phyloP scores from a whole-genome alignment of 2,113 vertebrate species.

The Bujurquina vittata region DNA sequence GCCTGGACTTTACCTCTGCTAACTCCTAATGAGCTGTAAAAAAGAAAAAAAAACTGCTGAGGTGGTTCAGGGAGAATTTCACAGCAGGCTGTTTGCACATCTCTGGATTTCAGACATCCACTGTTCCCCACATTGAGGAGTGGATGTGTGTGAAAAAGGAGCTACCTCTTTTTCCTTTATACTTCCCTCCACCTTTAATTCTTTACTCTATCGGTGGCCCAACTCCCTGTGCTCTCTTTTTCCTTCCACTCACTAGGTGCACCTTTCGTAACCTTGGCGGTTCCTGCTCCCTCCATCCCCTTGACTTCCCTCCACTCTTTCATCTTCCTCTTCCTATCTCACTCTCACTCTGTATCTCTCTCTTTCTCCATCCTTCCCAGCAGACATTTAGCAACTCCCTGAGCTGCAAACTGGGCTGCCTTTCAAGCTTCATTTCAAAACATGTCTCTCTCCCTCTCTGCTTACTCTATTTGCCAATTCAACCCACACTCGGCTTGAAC shows the following conservation, averaged over 20 bases:
- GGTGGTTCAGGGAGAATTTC: conserved; percentile 30
- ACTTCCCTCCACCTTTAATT: neutral
- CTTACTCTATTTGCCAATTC: conserved; percentile 67
- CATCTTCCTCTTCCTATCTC: conserved; percentile 37
- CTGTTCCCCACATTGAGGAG: neutral
- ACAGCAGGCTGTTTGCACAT: conserved; percentile 39
- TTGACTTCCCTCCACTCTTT: conserved; percentile 34
- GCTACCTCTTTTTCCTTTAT: neutral
- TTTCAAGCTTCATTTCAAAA: conserved; percentile 75
- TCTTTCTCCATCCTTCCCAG: conserved; percentile 42
- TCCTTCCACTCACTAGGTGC: conserved; percentile 1
- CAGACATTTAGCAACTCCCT: conserved; percentile 69
- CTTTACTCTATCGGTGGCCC: neutral
- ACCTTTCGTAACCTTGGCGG: conserved; percentile 52
- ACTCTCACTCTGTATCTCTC: neutral
- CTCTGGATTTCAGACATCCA: conserved; percentile 44
- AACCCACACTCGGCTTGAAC: conserved; percentile 60
- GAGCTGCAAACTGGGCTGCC: conserved; percentile 67
- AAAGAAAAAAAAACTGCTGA: conserved; percentile 39
- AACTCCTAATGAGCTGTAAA: conserved; percentile 45
- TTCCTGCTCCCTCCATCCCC: conserved; percentile 37
- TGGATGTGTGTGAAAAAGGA: neutral
- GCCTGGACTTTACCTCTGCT: conserved; percentile 43
- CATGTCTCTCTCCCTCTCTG: conserved; percentile 56
- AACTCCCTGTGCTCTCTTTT: neutral